Evolutionary conservation across 2,797 vertebrate genomes (phyloP), one percentile per base, ranked within the genome.

Genomic region (Alosa sapidissima): DNA sequence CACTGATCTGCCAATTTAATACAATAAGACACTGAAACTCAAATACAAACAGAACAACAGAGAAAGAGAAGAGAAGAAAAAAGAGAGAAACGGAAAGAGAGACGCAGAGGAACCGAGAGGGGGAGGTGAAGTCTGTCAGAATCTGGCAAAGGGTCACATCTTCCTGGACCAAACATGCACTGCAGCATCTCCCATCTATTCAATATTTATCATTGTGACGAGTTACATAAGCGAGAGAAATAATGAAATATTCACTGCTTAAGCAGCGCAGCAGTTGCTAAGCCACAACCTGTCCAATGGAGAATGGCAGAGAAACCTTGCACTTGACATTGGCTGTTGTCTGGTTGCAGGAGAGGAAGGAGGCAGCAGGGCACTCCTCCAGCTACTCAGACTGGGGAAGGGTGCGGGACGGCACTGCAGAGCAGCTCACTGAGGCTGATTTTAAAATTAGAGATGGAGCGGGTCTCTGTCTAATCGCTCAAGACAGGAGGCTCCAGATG

Each of bases 201-300:
- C 49, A 81, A 52, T 85, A 83, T 24, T 19, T 62, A 75, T 58
- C 49, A 81, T 33, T 36, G 52, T 82, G 83, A 81, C 60, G 13
- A 11, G 51, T 75, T 78, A 54, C 52, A 85, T 85, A 55, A 87
- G 81, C 52, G 36, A 47, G 72, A 47, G 19, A 85, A 41, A 41
- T 41, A 84, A 58, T 47, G 9, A 68, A 85, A 87, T 54, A 65
- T 78, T 54, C 75, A 83, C 78, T 45, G 36, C 84, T 36, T 1
- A 24, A 49, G 49, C 58, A 81, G 24, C 47, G 16, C 81, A 84
- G 81, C 82, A 81, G 72, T 84, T 47, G 58, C 62, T 49, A 60
- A n/a, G 45, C 78, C 83, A 84, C 72, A 55, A 82, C 81, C 75
- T 19, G 54, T 16, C 51, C 55, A 49, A 85, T 5, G 33, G 51